Evolutionary conservation across 2,888 invertebrate species (phyloP), one percentile per base, ranked within the genome.

Genomic region (Scelioninae gen. 1): DNA sequence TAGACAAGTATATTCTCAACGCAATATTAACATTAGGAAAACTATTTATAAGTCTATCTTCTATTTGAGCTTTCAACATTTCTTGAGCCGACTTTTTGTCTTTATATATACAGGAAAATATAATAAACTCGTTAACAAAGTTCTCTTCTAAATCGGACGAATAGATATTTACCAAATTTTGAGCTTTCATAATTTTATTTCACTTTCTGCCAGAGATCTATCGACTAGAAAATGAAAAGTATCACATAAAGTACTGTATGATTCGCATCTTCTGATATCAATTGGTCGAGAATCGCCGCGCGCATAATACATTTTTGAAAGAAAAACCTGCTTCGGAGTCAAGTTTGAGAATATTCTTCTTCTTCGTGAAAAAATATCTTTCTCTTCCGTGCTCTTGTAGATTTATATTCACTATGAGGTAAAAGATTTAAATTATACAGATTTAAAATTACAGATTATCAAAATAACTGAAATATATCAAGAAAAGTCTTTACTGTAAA

Each of bases 21-120:
- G 23, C 49, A 49, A 49, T 49, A 49, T 49, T 15, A 49, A 49
- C 49, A 49, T 15, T 49, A 16, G 49, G 49, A 49, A 49, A 49
- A 49, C 49, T 49, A 49, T 49, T 49, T 23, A 49, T 23, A 49
- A 49, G 49, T 9, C 11, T 49, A 49, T 49, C 49, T 49, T 49
- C 49, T 49, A 49, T 49, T 49, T 49, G 49, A 15, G 49, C 49
- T 16, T 49, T 49, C 23, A 49, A 49, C 49, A 49, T 49, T 49
- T 49, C 49, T 49, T 49, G 49, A 15, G 49, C 49, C 15, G 49
- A 49, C 23, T 49, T 49, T 23, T 15, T 49, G 23, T 49, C 23
- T 49, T 16, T 49, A 49, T 49, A 49, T 23, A 49, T 49, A 49
- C 8, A 16, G n/a, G 49, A 23, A 49, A 49, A 49, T 16, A 49